Percentiles rank a stretch among this genome's conserved stretches.
These are phyloP conservation scores for Tetragnatha montana DNA, from an alignment of 2,888 invertebrate species.

Conservation along the genomic window DNA sequence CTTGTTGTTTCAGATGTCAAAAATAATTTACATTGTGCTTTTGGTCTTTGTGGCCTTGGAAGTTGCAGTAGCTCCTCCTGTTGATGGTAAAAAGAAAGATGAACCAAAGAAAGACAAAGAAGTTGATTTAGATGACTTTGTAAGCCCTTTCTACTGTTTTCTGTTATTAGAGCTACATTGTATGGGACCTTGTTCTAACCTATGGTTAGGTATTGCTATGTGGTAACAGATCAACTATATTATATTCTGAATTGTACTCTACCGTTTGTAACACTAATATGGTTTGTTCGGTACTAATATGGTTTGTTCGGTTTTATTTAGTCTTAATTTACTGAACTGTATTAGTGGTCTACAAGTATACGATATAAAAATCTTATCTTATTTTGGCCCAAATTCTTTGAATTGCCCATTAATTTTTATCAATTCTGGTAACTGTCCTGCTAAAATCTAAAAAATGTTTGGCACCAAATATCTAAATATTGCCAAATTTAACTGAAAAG, in stretches of 20 bases:
- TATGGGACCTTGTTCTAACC: neutral
- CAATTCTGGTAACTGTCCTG: no score
- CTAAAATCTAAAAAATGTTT: no score
- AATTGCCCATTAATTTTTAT: no score
- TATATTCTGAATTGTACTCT: neutral
- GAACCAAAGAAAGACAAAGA: constrained; percentile 55
- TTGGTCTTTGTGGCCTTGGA: constrained; percentile 45
- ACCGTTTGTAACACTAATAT: no score
- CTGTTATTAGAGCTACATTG: neutral
- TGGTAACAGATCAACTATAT: neutral
- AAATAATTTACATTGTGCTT: constrained; percentile 5
- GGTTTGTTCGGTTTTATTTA: neutral
- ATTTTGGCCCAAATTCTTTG: no score
- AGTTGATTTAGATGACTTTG: constrained; percentile 66
- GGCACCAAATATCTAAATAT: no score
- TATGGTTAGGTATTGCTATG: neutral
- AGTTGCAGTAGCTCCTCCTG: constrained; percentile 63
- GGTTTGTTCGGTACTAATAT: neutral
- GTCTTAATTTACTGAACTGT: no score
- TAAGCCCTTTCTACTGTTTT: constrained; percentile 11
- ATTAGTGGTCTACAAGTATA: no score
- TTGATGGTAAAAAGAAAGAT: constrained; percentile 65
- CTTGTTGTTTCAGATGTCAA: constrained; percentile 48
- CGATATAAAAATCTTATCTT: no score
- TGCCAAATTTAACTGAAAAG: no score